Evolutionary conservation across 2,888 invertebrate genomes (phyloP).

Genomic region (Harpalus rubripes): DNA sequence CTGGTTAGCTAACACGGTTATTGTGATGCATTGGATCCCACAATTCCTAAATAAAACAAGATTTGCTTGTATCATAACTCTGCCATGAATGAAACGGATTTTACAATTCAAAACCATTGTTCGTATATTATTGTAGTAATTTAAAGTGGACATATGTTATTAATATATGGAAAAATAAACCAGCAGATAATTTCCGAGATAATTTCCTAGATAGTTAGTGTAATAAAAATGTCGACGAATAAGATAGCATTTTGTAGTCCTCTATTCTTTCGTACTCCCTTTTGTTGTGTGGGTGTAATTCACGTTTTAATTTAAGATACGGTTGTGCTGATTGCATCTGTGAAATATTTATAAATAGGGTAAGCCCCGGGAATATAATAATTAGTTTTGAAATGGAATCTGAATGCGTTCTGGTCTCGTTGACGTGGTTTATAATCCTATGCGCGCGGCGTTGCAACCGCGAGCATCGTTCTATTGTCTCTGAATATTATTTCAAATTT

Average conservation of each 20-base stretch:
- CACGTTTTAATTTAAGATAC: constrained; percentile 40
- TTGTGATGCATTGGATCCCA: too few species aligned
- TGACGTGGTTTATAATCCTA: constrained; percentile 31
- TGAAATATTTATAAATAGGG: constrained; percentile 39
- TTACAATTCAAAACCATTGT: too few species aligned
- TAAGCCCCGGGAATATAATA: constrained; percentile 39
- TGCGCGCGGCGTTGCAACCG: not conserved
- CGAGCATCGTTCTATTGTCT: not conserved
- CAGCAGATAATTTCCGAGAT: too few species aligned
- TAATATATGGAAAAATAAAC: not conserved
- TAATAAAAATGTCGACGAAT: not conserved
- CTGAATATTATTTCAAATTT: constrained; percentile 45
- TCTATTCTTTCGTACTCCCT: not conserved
- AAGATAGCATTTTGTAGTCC: not conserved
- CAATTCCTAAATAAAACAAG: too few species aligned
- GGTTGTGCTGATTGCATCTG: constrained; percentile 5
- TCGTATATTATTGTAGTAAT: too few species aligned
- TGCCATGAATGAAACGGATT: too few species aligned
- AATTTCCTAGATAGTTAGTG: not conserved
- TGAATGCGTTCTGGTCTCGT: not conserved
- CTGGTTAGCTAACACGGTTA: not conserved
- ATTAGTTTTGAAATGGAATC: constrained; percentile 36
- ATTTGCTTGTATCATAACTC: too few species aligned
- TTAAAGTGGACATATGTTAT: too few species aligned
- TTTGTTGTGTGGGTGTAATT: not conserved